Evolutionary conservation across 2,888 invertebrate species (phyloP).

Genomic region (Cheilosia pagana): DNA sequence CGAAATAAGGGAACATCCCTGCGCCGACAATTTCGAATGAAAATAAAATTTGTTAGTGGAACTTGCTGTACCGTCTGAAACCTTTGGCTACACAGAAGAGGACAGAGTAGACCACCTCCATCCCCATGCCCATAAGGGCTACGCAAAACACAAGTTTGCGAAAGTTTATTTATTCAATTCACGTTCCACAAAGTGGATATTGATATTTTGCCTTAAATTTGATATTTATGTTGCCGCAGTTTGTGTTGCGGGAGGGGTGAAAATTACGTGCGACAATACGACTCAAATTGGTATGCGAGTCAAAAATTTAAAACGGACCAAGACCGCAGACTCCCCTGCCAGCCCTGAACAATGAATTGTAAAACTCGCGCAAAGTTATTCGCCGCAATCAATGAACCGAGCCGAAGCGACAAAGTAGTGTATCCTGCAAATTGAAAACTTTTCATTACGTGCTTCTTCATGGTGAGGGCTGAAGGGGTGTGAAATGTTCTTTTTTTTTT

Average conservation of each 20-base stretch:
- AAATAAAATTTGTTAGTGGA: slow-evolving; percentile 59
- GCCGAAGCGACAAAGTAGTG: slow-evolving; percentile 68
- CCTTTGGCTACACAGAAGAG: slow-evolving; percentile 2
- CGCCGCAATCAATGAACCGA: slow-evolving; percentile 71
- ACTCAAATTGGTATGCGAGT: slow-evolving; percentile 70
- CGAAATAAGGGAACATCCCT: slow-evolving; percentile 29
- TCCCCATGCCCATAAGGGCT: slow-evolving; percentile 14
- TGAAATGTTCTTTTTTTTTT: slow-evolving; percentile 10
- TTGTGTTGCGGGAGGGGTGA: slow-evolving; percentile 31
- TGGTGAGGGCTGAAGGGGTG: slow-evolving; percentile 16
- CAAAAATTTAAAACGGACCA: slow-evolving; percentile 11
- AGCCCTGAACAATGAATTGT: slow-evolving; percentile 27
- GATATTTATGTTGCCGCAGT: slow-evolving; percentile 82
- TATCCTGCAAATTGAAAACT: slow-evolving; percentile 72
- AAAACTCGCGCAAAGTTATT: slow-evolving; percentile 55
- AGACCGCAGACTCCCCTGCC: background rate
- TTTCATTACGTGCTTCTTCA: slow-evolving; percentile 59
- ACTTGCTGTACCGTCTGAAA: slow-evolving; percentile 15
- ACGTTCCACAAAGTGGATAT: slow-evolving; percentile 83
- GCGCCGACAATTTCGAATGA: slow-evolving; percentile 49
- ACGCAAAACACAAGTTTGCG: slow-evolving; percentile 13
- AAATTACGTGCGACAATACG: slow-evolving; percentile 72
- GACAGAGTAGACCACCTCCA: slow-evolving; percentile 8
- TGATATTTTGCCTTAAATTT: slow-evolving; percentile 84
- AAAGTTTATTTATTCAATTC: slow-evolving; percentile 79